These are phyloP conservation scores for Reticulitermes speratus DNA, from an alignment of 1,140 invertebrate genomes.

Conservation along the genomic window DNA sequence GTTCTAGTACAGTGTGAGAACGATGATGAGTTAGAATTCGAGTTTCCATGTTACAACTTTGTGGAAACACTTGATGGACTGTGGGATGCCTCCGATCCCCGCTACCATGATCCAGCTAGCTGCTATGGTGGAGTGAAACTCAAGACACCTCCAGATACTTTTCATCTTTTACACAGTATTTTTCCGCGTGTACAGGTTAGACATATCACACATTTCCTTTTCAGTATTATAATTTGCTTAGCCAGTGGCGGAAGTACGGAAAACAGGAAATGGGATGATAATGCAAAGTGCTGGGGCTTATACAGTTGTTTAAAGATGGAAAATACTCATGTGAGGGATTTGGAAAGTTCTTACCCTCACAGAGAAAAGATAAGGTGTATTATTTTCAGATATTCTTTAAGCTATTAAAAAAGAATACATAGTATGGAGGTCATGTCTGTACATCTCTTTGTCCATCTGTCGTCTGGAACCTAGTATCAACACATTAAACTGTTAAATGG, in stretches of 20 bases:
- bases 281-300: neutral
- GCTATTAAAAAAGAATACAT: too few species aligned
- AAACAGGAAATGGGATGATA: neutral
- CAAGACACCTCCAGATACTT: conserved; percentile 55
- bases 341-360: too few species aligned
- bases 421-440: too few species aligned
- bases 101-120: conserved; percentile 52
- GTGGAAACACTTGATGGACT: conserved; percentile 70
- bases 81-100: conserved; percentile 66
- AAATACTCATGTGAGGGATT: too few species aligned
- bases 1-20: conserved; percentile 61
- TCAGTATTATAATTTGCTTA: conserved; percentile 21
- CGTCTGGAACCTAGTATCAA: too few species aligned
- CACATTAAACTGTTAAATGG: too few species aligned
- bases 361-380: too few species aligned
- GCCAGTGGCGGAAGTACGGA: neutral
- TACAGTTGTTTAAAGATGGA: too few species aligned
- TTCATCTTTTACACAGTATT: conserved; percentile 62
- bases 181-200: conserved; percentile 70
- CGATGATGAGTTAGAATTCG: conserved; percentile 70
- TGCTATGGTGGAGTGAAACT: conserved; percentile 70
- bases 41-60: conserved; percentile 79
- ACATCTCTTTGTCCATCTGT: too few species aligned
- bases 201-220: neutral
- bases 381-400: too few species aligned